phyloP scores from a whole-genome alignment of 1,140 invertebrate species.

The Colletes latitarsis region DNA sequence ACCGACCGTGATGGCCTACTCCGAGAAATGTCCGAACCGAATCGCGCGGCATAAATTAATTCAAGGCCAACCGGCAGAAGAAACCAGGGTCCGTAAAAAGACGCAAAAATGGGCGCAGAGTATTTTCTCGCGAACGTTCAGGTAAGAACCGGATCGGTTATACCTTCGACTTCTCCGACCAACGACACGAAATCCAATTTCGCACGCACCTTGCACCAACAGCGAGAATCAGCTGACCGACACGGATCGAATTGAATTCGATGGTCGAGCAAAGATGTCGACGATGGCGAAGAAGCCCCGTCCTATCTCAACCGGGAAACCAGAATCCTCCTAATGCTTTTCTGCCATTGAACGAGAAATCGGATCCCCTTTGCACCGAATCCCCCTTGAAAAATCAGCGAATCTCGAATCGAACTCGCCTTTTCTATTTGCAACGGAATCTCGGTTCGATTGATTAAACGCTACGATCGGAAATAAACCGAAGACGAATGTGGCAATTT shows the following conservation, averaged over 20 bases:
- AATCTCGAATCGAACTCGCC: too few species aligned
- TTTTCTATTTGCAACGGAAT: background rate
- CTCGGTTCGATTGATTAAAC: background rate
- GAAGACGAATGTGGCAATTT: too few species aligned
- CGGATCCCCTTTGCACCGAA: background rate
- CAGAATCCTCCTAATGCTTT: background rate
- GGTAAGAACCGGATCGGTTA: background rate
- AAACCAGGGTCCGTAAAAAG: background rate
- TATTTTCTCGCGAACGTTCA: background rate
- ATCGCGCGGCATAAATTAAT: slow-evolving; percentile 38
- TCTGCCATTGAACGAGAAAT: background rate
- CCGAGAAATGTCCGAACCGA: background rate
- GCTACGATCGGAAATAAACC: too few species aligned
- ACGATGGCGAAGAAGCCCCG: background rate
- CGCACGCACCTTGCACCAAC: background rate
- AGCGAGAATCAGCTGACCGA: slow-evolving; percentile 27
- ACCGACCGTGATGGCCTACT: slow-evolving; percentile 13
- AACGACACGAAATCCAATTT: slow-evolving; percentile 39
- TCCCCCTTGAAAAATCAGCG: background rate
- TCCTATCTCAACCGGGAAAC: background rate
- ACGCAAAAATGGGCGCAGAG: background rate
- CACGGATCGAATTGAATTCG: slow-evolving; percentile 32
- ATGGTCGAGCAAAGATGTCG: slow-evolving; percentile 10
- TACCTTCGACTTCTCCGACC: background rate
- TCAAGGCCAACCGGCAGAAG: slow-evolving; percentile 20